Conservation (phyloP, 2,797 vertebrate species). For the Arrhamphus sclerolepis region DNA sequence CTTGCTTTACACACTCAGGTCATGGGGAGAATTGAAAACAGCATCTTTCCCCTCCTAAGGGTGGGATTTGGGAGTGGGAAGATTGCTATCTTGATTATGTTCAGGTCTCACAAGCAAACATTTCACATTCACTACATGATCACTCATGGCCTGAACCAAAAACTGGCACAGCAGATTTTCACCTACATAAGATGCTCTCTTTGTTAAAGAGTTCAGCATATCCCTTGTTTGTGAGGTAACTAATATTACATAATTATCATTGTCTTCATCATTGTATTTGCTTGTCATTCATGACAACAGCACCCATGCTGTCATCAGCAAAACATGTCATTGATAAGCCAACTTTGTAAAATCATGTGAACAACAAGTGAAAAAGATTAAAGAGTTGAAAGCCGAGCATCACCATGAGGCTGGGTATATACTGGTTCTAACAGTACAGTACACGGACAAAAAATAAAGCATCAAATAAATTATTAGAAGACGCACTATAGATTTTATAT, state of each 20-base stretch:
- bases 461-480: constrained; percentile 75
- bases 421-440: constrained; percentile 69
- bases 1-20: constrained; percentile 72
- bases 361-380: constrained; percentile 65
- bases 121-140: constrained; percentile 31
- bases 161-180: constrained; percentile 51
- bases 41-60: constrained; percentile 20
- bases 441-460: constrained; percentile 74
- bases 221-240: constrained; percentile 52
- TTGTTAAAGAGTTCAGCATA: constrained; percentile 47
- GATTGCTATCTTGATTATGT: constrained; percentile 44
- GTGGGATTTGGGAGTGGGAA: constrained; percentile 19
- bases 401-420: constrained; percentile 69
- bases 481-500: constrained; percentile 65
- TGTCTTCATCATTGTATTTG: constrained; percentile 19
- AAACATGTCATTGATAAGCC: constrained; percentile 31
- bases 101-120: constrained; percentile 42
- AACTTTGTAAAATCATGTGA: constrained; percentile 58
- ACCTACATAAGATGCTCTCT: constrained; percentile 65
- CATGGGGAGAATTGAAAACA: constrained; percentile 34
- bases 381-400: constrained; percentile 76
- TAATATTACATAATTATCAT: constrained; percentile 44
- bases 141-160: constrained; percentile 30
- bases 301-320: constrained; percentile 29
- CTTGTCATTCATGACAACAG: constrained; percentile 18